phyloP scores from a whole-genome alignment of 2,113 vertebrate genomes.

The Hystrix brachyura region DNA sequence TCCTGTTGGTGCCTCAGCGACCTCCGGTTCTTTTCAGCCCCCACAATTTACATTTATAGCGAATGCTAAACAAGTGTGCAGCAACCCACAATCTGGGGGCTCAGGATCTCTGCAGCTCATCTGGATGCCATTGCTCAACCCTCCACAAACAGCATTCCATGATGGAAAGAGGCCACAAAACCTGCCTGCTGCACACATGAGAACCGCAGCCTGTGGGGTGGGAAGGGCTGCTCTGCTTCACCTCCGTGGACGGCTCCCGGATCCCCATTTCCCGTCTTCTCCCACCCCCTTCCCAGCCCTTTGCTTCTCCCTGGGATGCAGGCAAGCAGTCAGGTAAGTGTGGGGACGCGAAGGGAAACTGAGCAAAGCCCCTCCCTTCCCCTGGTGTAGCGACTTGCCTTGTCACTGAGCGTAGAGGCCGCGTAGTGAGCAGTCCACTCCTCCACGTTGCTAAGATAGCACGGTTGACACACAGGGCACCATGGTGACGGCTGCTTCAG shows the following conservation, averaged over 20 bases:
- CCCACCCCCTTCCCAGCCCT: background rate
- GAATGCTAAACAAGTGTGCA: background rate
- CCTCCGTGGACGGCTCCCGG: background rate
- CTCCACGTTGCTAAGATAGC: background rate
- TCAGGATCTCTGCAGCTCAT: background rate
- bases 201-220: background rate
- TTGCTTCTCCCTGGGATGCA: background rate
- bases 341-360: background rate
- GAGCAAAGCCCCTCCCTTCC: background rate
- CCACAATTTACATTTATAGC: background rate
- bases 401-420: background rate
- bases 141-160: background rate
- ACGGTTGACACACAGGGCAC: background rate
- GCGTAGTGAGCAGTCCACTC: too few species aligned
- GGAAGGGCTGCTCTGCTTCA: background rate
- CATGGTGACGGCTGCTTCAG: background rate
- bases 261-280: background rate
- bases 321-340: background rate
- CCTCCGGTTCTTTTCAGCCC: background rate
- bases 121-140: background rate
- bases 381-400: background rate
- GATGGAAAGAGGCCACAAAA: background rate
- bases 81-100: background rate
- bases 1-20: background rate
- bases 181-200: background rate